phyloP scores from a whole-genome alignment of 2,113 vertebrate species.

The Leptodactylus fuscus region DNA sequence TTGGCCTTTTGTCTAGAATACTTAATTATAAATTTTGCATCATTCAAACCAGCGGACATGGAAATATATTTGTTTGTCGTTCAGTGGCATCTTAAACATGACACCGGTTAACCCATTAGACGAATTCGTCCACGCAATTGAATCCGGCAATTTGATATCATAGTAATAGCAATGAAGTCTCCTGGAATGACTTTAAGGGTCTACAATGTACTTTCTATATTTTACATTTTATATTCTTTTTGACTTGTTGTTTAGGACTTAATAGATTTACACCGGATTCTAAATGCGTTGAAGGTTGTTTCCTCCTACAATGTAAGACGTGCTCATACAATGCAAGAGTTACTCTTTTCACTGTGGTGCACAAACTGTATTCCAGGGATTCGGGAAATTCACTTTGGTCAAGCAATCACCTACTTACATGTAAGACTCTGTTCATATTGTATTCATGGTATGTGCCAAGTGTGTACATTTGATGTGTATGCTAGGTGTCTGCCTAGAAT shows the following conservation, averaged over 20 bases:
- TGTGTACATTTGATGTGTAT: neutral
- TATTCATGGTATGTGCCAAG: neutral
- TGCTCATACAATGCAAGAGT: neutral
- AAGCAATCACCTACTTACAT: neutral
- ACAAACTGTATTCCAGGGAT: too few relatives aligned
- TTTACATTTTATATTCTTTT: neutral
- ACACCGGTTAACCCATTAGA: constrained; percentile 71
- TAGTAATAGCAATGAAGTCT: constrained; percentile 35
- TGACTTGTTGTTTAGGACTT: neutral
- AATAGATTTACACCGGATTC: neutral
- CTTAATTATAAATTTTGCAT: constrained; percentile 70
- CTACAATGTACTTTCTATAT: constrained; percentile 57
- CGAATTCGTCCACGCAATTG: constrained; percentile 62
- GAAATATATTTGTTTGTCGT: constrained; percentile 68
- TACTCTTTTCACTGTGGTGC: too few relatives aligned
- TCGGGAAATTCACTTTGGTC: too few relatives aligned
- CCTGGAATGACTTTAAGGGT: constrained; percentile 50
- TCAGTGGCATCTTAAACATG: constrained; percentile 66
- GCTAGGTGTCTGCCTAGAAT: neutral
- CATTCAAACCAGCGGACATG: constrained; percentile 73
- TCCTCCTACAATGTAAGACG: neutral
- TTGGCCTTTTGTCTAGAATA: constrained; percentile 91
- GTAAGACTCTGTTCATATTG: neutral
- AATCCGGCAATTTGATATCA: constrained; percentile 61
- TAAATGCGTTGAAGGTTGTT: neutral